phyloP scores from a whole-genome alignment of 1,140 invertebrate species.

The Drosophila novamexicana region DNA sequence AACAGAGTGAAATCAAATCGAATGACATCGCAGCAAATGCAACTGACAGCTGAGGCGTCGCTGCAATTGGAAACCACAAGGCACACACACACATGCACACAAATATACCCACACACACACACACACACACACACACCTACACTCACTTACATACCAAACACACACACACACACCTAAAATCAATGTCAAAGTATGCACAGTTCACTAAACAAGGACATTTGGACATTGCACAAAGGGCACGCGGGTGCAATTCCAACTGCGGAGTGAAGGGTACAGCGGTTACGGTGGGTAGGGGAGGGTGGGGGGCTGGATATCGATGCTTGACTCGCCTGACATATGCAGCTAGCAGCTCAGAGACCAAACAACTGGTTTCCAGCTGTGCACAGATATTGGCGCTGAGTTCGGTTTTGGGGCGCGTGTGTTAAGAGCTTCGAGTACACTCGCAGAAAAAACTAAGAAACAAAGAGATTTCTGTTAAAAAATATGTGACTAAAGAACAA shows the following conservation, averaged over 20 bases:
- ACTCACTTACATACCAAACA: neutral
- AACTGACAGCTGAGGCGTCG: slow-evolving; percentile 52
- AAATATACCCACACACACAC: slow-evolving; percentile 9
- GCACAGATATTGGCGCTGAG: slow-evolving; percentile 22
- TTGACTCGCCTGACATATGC: slow-evolving; percentile 65
- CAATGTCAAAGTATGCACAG: slow-evolving; percentile 75
- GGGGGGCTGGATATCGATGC: slow-evolving; percentile 42
- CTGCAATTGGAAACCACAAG: slow-evolving; percentile 43
- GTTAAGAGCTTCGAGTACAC: neutral
- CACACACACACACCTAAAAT: slow-evolving; percentile 45
- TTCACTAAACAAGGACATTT: slow-evolving; percentile 67
- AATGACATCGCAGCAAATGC: slow-evolving; percentile 26
- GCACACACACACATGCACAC: neutral
- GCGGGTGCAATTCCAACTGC: neutral
- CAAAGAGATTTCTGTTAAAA: no score
- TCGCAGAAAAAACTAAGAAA: neutral
- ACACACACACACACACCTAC: neutral
- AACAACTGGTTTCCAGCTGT: slow-evolving; percentile 74
- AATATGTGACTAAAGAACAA: no score
- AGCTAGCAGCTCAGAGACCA: slow-evolving; percentile 26
- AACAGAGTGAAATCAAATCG: neutral
- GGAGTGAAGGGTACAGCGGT: neutral
- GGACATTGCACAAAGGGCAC: slow-evolving; percentile 6
- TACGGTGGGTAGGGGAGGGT: neutral
- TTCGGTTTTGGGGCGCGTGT: neutral